These are phyloP conservation scores for Caradrina kadenii DNA, from an alignment of 2,888 invertebrate genomes.

Conservation along the genomic window DNA sequence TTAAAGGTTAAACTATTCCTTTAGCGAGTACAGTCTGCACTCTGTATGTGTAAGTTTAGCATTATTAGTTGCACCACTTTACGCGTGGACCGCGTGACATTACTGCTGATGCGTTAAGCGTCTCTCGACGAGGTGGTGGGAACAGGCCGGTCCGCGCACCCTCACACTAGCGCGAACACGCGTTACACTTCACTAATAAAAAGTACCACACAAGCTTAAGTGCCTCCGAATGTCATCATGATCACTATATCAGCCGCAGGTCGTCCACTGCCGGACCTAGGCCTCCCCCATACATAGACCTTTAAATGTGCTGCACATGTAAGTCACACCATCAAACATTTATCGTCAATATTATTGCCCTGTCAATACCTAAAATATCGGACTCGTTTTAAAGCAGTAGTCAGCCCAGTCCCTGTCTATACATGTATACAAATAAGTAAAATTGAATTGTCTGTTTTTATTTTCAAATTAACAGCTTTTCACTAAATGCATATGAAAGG, in stretches of 20 bases:
- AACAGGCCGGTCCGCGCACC: no score
- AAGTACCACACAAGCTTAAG: not conserved
- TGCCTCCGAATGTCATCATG: no score
- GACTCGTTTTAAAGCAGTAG: not conserved
- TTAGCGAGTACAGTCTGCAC: not conserved
- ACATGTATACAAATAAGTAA: no score
- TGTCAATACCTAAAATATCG: no score
- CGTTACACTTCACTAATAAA: not conserved
- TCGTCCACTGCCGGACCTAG: no score
- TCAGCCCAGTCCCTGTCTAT: not conserved
- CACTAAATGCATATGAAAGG: no score
- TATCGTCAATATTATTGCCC: no score
- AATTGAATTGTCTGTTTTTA: no score
- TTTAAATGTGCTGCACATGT: not conserved
- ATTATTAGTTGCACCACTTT: conserved; percentile 16
- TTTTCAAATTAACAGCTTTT: no score
- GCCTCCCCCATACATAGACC: no score
- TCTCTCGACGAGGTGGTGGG: not conserved
- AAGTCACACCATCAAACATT: not conserved
- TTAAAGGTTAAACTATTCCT: not conserved
- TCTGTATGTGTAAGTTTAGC: not conserved
- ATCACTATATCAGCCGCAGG: no score
- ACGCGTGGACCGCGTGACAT: conserved; percentile 5
- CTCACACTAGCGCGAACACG: conserved; percentile 1
- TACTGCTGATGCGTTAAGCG: conserved; percentile 4